These are phyloP conservation scores for Sinocyclocheilus rhinocerous DNA, from an alignment of 2,113 vertebrate genomes.

Conservation along the genomic window DNA sequence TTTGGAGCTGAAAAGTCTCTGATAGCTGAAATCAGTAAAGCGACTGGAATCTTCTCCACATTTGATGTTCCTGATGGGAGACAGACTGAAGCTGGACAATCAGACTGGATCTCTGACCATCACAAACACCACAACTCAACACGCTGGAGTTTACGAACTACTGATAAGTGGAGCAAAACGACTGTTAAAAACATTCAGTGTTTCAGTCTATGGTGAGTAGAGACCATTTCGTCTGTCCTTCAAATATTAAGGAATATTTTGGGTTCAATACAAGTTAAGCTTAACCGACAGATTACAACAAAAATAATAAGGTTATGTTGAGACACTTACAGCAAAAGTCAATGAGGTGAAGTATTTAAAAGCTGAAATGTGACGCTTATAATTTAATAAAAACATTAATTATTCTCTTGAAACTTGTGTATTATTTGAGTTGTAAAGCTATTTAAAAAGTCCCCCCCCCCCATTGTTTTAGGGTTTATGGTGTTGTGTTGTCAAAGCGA, in stretches of 20 bases:
- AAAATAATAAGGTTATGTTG: background rate
- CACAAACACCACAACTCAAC: background rate
- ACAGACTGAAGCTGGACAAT: background rate
- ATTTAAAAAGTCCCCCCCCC: too few relatives aligned
- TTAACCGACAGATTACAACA: background rate
- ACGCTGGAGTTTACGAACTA: background rate
- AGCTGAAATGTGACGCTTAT: too few relatives aligned
- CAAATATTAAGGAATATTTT: background rate
- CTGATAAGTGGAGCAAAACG: background rate
- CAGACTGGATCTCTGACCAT: too few relatives aligned
- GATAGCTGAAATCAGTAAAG: too few relatives aligned
- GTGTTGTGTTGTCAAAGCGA: too few relatives aligned
- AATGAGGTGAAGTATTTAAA: background rate
- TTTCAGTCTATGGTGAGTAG: background rate
- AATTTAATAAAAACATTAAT: too few relatives aligned
- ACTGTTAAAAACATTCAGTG: background rate
- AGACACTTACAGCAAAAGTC: background rate
- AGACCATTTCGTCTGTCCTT: background rate
- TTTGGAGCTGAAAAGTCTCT: background rate
- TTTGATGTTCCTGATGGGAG: background rate
- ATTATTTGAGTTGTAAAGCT: too few relatives aligned
- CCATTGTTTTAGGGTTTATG: too few relatives aligned
- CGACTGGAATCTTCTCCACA: too few relatives aligned
- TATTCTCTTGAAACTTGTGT: too few relatives aligned
- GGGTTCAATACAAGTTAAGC: too few relatives aligned